Evolutionary conservation across 2,888 invertebrate genomes (phyloP).

Genomic region (Yponomeuta sedellus): DNA sequence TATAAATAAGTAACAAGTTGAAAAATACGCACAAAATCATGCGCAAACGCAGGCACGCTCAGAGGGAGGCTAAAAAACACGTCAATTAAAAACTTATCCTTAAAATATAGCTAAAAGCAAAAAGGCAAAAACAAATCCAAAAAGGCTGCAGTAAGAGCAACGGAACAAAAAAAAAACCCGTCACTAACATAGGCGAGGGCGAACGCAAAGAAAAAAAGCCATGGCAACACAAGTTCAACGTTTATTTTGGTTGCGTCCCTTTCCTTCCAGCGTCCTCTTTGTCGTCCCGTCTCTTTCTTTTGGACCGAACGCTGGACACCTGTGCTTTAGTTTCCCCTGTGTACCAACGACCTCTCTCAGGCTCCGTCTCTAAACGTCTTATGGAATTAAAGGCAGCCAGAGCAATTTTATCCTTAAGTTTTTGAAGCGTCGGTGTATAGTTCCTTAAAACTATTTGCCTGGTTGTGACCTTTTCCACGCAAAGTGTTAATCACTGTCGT

Average conservation of each 20-base stretch:
- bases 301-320: slow-evolving; percentile 74
- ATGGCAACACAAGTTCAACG: slow-evolving; percentile 72
- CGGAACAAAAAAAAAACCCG: slow-evolving; percentile 68
- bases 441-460: slow-evolving; percentile 20
- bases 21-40: slow-evolving; percentile 14
- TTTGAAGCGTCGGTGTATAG: background rate
- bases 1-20: background rate
- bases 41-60: slow-evolving; percentile 19
- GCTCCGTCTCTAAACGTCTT: slow-evolving; percentile 30
- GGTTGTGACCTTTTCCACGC: slow-evolving; percentile 56
- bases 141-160: slow-evolving; percentile 57
- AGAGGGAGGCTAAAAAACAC: slow-evolving; percentile 18
- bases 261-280: slow-evolving; percentile 36
- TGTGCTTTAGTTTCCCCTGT: slow-evolving; percentile 76
- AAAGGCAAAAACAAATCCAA: slow-evolving; percentile 60
- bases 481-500: slow-evolving; percentile 69
- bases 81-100: slow-evolving; percentile 37
- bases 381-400: slow-evolving; percentile 33
- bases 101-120: slow-evolving; percentile 69
- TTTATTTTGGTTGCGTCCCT: slow-evolving; percentile 72
- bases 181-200: slow-evolving; percentile 77
- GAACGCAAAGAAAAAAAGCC: slow-evolving; percentile 68
- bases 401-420: slow-evolving; percentile 29
- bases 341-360: slow-evolving; percentile 74
- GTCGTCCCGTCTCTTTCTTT: slow-evolving; percentile 45